phyloP scores from a whole-genome alignment of 2,113 vertebrate species.

The Pavo muticus region DNA sequence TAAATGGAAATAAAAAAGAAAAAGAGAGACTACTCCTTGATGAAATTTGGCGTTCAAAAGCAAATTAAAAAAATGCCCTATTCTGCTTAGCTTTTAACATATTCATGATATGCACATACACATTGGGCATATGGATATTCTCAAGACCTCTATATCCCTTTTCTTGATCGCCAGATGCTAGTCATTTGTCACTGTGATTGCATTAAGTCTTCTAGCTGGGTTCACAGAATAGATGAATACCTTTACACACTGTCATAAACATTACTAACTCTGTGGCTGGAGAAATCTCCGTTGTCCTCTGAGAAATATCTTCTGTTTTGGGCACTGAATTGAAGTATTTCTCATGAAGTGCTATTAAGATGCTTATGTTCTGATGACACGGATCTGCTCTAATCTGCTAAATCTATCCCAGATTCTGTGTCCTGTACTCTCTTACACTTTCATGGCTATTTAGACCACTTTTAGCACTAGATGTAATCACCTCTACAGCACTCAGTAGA shows the following conservation, averaged over 20 bases:
- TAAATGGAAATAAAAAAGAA: background rate
- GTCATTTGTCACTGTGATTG: background rate
- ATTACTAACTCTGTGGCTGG: background rate
- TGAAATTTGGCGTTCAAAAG: background rate
- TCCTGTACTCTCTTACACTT: background rate
- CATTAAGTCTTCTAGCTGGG: background rate
- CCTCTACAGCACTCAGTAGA: background rate
- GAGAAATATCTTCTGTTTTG: background rate
- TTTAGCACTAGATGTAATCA: background rate
- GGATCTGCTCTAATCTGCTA: background rate
- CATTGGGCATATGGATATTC: background rate
- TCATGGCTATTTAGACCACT: background rate
- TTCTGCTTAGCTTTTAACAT: background rate
- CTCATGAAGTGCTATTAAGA: background rate
- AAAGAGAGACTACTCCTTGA: background rate
- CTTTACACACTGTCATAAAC: background rate
- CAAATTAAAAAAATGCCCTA: background rate
- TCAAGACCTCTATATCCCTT: background rate
- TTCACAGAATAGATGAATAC: background rate
- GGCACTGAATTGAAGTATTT: background rate
- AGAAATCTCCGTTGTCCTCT: background rate
- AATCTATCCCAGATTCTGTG: background rate
- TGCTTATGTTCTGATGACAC: background rate
- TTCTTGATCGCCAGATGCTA: background rate
- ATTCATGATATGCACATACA: background rate